Base-by-base conservation (phyloP, 2,888 invertebrate genomes). In the Drosophila limbata region DNA sequence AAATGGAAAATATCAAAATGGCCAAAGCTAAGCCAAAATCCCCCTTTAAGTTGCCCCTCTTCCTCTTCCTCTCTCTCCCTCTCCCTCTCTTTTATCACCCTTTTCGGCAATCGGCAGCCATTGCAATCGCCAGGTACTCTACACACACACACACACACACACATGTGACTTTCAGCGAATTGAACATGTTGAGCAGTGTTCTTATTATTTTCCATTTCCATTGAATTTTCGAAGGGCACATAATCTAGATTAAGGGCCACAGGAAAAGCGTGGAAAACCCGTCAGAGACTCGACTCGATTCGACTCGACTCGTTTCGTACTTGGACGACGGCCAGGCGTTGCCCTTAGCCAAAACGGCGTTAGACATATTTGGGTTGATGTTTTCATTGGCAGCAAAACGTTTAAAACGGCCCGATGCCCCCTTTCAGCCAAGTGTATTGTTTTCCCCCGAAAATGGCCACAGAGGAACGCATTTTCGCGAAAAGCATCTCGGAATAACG, bases 1-100 rank as follows among this genome's bases (percentile, higher is more conserved):
- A 79, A 79, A 79, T 81, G 79, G 82, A 82, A 82, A 82, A 80
- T 79, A 79, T 79, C 73, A 61, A 76, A 80, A 76, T 82, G 73
- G 79, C 69, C 68, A 79, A 50, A 33, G 63, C 71, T 81, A 79
- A 79, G 79, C 81, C 75, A 74, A 79, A 72, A 66, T 52, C 64
- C 50, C 45, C 39, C 56, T n/a, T 40, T 15, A 8, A 33, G n/a
- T 17, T 40, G 11, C 17, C 9, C 35, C 6, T 15, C n/a, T 19
- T 55, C 9, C n/a, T 25, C 17, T 15, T 39, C 15, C 15, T 3
- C 33, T 13, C n/a, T 9, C 33, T 52, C 48, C 37, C 6, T 17
- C 19, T 15, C 57, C 9, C n/a, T 25, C 15, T 15, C 28, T 19
- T 35, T 13, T 10, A 13, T 8, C 4, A 1, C 4, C 47, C 42